Evolutionary conservation across 1,140 invertebrate species (phyloP), one percentile per base, ranked within the genome.

Genomic region (Monomorium pharaonis): DNA sequence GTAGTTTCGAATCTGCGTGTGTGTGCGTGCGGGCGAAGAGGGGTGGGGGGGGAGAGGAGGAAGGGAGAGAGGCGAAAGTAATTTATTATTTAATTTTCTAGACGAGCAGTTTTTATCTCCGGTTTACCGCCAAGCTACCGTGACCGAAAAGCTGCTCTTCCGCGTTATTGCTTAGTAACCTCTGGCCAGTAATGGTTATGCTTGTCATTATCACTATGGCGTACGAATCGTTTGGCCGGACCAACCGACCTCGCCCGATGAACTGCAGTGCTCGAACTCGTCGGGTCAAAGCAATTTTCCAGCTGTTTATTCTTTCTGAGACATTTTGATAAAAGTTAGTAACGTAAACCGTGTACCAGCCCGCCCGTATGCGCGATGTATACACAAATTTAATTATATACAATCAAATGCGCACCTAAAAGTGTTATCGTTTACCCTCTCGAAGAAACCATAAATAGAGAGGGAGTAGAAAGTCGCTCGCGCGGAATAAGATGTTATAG

Each of bases 141-240:
- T 30, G 83, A 81, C 87, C 86, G 90, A 92, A 92, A 92, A 90
- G 86, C 90, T 84, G 86, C 84, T 84, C 78, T 80, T 74, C 72
- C 80, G 63, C 85, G 78, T 90, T 91, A 92, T 87, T 89, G 89
- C 91, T 92, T 91, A 92, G 91, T 91, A 89, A 92, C 89, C 92
- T 88, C 89, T 87, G 89, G 88, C 87, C 92, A 92, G 88, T 92
- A 93, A 94, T 88, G 91, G 92, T 92, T 94, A 92, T 93, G 88
- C 89, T 89, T 85, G 92, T 91, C 92, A 94, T 93, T 94, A 94
- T 94, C 93, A 90, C 93, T 91, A 93, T 93, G 92, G 92, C 85
- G 92, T 92, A 91, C 87, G 85, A 87, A 88, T 89, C 67, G 88
- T 85, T 74, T 85, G 86, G 56, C 80, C 62, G 75, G 62, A 72